Evolutionary conservation across 92 coral and sea anemone genomes (phyloP), one percentile per base, ranked within the genome.

Genomic region (Diadumene lineata): DNA sequence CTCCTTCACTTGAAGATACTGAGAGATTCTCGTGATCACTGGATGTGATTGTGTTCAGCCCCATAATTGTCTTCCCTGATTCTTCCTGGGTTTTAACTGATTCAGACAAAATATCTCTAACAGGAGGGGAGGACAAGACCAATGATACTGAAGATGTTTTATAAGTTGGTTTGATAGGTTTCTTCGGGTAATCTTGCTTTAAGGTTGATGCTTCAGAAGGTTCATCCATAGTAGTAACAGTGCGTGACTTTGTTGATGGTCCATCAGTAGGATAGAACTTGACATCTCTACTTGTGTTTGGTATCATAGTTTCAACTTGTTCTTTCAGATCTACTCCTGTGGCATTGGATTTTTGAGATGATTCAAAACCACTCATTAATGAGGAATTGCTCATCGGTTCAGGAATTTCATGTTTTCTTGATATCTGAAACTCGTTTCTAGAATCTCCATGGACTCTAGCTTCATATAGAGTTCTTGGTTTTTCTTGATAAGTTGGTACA

Each of bases 241-340:
- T n/a, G 22, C 26, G 30, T 16, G 48, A 27, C 15, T 43, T 17
- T 8, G 16, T 13, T 0, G 75, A 11, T 26, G 23, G 75, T 50
- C 43, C 75, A 22, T 70, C 75, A 28, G 23, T 63, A 70, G 11
- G n/a, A 22, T 29, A 13, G 48, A 38, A 38, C 48, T 13, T 38
- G 7, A 4, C 13, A 13, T 13, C 48, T 38, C 7, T 38, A 38
- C 48, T 38, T 38, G 48, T 38, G 48, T 38, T 38, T 38, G 48
- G 48, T 13, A 4, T 38, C 13, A 13, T 38, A 13, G 6, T 38
- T 4, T 38, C 13, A 38, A 4, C 48, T 38, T 38, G 43, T 32
- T 73, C 78, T 25, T 60, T 77, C 60, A 64, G 24, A 18, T 73
- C 55, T 18, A 77, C 66, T 27, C 73, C 81, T 34, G 56, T 43